Evolutionary conservation across 2,888 invertebrate genomes (phyloP).

Genomic region (Trachelus tabidus): DNA sequence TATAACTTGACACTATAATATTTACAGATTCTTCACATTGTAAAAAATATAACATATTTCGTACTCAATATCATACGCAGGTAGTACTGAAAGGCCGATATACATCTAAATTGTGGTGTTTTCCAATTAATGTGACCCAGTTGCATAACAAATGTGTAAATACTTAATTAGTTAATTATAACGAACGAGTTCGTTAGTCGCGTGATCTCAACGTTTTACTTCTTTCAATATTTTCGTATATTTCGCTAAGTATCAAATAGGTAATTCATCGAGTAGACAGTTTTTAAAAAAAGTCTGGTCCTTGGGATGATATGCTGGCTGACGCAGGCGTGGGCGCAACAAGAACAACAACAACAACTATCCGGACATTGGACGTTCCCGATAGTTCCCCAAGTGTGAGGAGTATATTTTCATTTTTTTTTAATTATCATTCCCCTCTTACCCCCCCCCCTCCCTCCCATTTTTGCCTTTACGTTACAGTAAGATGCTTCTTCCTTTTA

Average conservation of each 20-base stretch:
- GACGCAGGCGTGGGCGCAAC: constrained; percentile 28
- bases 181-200: constrained; percentile 16
- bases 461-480: constrained; percentile 4
- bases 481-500: background rate
- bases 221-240: constrained; percentile 15
- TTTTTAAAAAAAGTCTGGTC: constrained; percentile 35
- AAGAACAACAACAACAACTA: no score
- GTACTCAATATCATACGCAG: constrained; percentile 65
- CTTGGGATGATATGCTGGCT: constrained; percentile 54
- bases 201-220: constrained; percentile 19
- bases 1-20: constrained; percentile 63
- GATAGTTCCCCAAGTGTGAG: constrained; percentile 24
- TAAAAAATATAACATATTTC: constrained; percentile 66
- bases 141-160: constrained; percentile 23
- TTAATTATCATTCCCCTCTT: background rate
- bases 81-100: constrained; percentile 66
- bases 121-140: constrained; percentile 28
- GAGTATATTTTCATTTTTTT: background rate
- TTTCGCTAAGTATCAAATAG: constrained; percentile 20
- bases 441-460: background rate
- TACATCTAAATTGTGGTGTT: constrained; percentile 62
- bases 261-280: constrained; percentile 4
- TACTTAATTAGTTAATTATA: constrained; percentile 17
- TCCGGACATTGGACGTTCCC: constrained; percentile 20
- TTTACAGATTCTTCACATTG: constrained; percentile 65